These are phyloP conservation scores for Liopterus haemorrhoidalis DNA, from an alignment of 2,888 invertebrate genomes.

Conservation along the genomic window DNA sequence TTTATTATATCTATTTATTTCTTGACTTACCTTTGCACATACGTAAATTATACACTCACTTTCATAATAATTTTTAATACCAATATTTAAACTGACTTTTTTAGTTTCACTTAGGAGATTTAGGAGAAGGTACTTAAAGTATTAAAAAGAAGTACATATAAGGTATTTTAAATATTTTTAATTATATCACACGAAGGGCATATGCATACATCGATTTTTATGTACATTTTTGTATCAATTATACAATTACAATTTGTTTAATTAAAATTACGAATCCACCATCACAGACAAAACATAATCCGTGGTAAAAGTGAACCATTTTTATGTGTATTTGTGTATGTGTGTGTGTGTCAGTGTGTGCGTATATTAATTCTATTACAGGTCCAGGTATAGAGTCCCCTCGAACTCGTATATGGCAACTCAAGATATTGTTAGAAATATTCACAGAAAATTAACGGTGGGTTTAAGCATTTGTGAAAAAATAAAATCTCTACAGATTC, in stretches of 20 bases:
- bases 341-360: constrained; percentile 17
- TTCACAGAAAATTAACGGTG: constrained; percentile 15
- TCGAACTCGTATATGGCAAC: constrained; percentile 19
- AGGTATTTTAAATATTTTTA: constrained; percentile 45
- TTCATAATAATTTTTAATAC: constrained; percentile 3
- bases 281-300: constrained; percentile 21
- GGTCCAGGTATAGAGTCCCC: constrained; percentile 19
- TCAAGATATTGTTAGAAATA: too few species aligned
- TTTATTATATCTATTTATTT: too few species aligned
- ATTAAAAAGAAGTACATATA: constrained; percentile 27
- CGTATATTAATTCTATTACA: constrained; percentile 22
- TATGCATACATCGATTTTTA: constrained; percentile 48
- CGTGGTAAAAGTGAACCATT: constrained; percentile 16
- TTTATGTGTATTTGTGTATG: constrained; percentile 7
- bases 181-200: constrained; percentile 49
- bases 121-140: constrained; percentile 12
- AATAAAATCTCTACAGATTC: constrained; percentile 9
- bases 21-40: too few species aligned
- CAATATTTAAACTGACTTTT: background rate
- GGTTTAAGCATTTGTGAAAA: constrained; percentile 5
- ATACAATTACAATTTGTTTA: constrained; percentile 32
- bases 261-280: constrained; percentile 21
- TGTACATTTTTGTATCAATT: constrained; percentile 43
- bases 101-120: too few species aligned
- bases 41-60: constrained; percentile 12